Evolutionary conservation across 1,140 invertebrate species (phyloP), one percentile per base, ranked within the genome.

Genomic region (Piezodorus guildinii): DNA sequence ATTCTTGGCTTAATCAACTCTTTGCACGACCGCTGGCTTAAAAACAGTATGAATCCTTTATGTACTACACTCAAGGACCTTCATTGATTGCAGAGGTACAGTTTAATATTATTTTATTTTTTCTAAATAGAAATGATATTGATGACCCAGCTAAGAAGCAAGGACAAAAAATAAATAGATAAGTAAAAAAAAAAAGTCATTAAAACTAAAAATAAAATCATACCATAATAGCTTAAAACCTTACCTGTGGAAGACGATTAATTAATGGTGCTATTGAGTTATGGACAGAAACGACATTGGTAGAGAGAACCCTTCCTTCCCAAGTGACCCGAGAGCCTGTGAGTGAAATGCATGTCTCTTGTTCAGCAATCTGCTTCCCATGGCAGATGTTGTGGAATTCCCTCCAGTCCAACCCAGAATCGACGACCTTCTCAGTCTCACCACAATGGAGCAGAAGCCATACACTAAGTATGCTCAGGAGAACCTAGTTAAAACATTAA

Each of bases 281-380:
- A 17, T 73, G 74, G 1, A 86, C 77, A 14, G 76, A 79, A 51
- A 75, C 79, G 8, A 90, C 72, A 66, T 79, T 79, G 1, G 87
- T 80, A 59, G 85, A 82, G 3, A 79, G 79, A 0, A 89, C 78
- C 68, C 83, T 85, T 39, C 87, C 87, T 67, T 87, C 81, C 87
- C 87, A 89, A 44, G 80, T 78, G 5, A 89, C 76, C 1, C 77
- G 73, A 27, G 82, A 73, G 14, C 85, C 81, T 62, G 85, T 81
- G 1, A 89, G 71, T 45, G 85, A 77, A 0, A 82, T 77, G 68
- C 87, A 90, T 54, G 81, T 80, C 0, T 85, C 74, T 72, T 89
- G 86, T 0, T 84, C 80, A 8, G 19, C 19, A 15, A 56, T 56
- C 15, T 15, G 4, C 5, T 25, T 21, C 3, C 52, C 52, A 10